These are phyloP conservation scores for Ranitomeya variabilis DNA, from an alignment of 2,113 vertebrate species.

Conservation along the genomic window DNA sequence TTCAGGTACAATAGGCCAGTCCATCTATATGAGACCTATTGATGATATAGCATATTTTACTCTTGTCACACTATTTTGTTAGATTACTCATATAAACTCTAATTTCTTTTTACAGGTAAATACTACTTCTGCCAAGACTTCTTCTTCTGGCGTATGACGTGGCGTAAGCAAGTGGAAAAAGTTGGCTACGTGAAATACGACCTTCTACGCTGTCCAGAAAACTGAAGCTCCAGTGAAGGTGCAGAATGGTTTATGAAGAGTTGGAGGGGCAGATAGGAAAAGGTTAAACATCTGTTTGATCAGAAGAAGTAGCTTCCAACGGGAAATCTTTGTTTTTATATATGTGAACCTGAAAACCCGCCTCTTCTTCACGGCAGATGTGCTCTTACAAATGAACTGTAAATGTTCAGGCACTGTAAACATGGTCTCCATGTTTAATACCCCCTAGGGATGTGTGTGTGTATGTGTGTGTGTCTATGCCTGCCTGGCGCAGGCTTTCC, in stretches of 20 bases:
- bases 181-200: constrained; percentile 82
- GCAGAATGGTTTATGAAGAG: constrained; percentile 52
- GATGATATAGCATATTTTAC: background rate
- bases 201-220: constrained; percentile 75
- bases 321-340: background rate
- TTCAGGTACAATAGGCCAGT: no score
- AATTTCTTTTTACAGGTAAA: constrained; percentile 67
- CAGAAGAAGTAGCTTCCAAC: background rate
- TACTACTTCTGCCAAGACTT: constrained; percentile 78
- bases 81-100: background rate
- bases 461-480: background rate
- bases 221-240: constrained; percentile 57
- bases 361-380: background rate
- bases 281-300: background rate
- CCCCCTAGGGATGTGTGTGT: background rate
- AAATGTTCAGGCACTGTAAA: constrained; percentile 32
- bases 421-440: constrained; percentile 34
- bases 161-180: constrained; percentile 72
- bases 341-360: constrained; percentile 14
- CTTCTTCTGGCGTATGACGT: constrained; percentile 84
- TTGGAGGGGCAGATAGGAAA: background rate
- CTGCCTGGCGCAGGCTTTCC: constrained; percentile 48
- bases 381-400: constrained; percentile 21
- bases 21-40: no score
- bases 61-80: background rate